These are phyloP conservation scores for Myocastor coypus DNA, from an alignment of 2,113 vertebrate genomes.

Conservation along the genomic window DNA sequence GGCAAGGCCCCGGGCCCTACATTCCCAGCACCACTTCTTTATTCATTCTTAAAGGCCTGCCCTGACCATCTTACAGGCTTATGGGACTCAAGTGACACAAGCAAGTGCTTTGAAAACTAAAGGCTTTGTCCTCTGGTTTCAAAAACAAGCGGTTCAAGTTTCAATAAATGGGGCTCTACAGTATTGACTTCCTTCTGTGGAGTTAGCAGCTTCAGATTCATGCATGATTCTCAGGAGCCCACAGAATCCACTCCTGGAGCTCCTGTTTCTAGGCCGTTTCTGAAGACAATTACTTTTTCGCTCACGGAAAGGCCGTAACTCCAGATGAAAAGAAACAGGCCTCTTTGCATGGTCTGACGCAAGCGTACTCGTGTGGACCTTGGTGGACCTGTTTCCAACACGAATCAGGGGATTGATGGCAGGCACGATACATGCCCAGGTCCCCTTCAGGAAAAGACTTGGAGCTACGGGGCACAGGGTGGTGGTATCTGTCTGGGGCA, in stretches of 20 bases:
- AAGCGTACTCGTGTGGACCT: neutral
- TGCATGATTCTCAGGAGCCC: neutral
- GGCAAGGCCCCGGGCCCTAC: neutral
- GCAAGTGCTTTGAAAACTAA: slow-evolving; percentile 43
- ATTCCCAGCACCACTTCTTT: neutral
- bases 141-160: slow-evolving; percentile 59
- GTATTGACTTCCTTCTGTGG: slow-evolving; percentile 52
- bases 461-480: neutral
- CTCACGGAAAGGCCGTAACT: slow-evolving; percentile 16
- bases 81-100: slow-evolving; percentile 58
- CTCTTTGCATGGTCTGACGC: neutral
- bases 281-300: slow-evolving; percentile 15
- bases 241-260: neutral
- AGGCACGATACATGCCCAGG: neutral
- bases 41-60: neutral
- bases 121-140: slow-evolving; percentile 55
- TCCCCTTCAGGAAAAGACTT: neutral
- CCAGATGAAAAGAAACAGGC: neutral
- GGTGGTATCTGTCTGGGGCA: neutral
- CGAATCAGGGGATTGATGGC: neutral
- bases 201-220: slow-evolving; percentile 44
- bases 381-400: neutral
- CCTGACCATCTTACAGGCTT: slow-evolving; percentile 31
- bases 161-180: slow-evolving; percentile 38
- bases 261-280: slow-evolving; percentile 31